Conservation (phyloP, 2,113 vertebrate genomes). For the Poeciliopsis retropinna region DNA sequence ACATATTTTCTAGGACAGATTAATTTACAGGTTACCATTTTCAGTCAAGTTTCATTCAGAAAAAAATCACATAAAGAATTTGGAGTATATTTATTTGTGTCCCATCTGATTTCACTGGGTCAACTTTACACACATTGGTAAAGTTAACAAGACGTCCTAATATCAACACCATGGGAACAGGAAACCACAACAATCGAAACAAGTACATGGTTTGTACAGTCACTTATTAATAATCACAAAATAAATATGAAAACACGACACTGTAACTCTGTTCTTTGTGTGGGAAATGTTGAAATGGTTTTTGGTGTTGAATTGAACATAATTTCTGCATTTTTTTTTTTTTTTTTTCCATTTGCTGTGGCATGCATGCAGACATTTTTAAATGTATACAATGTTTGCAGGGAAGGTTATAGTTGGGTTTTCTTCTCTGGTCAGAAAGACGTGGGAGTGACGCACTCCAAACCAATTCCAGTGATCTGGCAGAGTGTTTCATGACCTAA, state of each 20-base stretch:
- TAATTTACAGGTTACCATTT: slow-evolving; percentile 31
- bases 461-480: not conserved
- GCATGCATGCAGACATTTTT: too few species aligned
- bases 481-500: not conserved
- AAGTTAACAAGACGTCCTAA: not conserved
- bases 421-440: not conserved
- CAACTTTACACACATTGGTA: not conserved
- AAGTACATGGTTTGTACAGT: not conserved
- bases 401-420: too few species aligned
- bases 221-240: too few species aligned
- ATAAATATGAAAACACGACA: too few species aligned
- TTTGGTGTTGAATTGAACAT: too few species aligned
- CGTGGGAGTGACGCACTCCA: not conserved
- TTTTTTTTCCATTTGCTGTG: too few species aligned
- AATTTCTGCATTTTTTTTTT: too few species aligned
- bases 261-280: too few species aligned
- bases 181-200: not conserved
- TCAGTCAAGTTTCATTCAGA: slow-evolving; percentile 10
- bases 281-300: too few species aligned
- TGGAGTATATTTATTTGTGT: not conserved
- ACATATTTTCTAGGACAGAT: too few species aligned
- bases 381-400: too few species aligned
- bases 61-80: slow-evolving; percentile 5
- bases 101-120: not conserved
- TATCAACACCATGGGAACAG: not conserved